Base-by-base conservation (phyloP, 2,888 invertebrate genomes). In the Brenthis hecate region DNA sequence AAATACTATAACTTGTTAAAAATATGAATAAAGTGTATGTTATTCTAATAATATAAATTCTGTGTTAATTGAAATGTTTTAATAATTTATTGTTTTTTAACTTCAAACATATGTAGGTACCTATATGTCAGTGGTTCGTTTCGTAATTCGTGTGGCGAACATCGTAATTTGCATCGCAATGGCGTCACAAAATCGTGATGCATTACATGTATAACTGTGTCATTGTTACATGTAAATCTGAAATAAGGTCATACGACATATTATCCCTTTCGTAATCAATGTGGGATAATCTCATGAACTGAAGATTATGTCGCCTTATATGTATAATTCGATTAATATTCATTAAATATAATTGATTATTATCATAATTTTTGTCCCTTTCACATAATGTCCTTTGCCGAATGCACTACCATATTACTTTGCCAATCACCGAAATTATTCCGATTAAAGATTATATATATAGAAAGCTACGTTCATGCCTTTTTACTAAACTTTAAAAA, bases 131-230 rank as follows among this genome's bases (percentile, higher is more conserved):
- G 28, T 28, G 50, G 28, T 50, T 28, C 50, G 50, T 54, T 62
- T 62, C 43, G 53, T 54, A 62, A 62, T 54, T 53, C 13, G 54
- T 53, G 36, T 43, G 36, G 36, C 36, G 32, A 62, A 62, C 62
- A 54, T 62, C 36, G 62, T 62, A 62, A 62, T 62, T 62, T 62
- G 62, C 62, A 54, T 62, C 62, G 54, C 43, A 53, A 62, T 62
- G 62, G 51, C 62, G 62, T 62, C 62, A 53, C 51, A 53, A n/a
- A 16, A 53, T 53, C 54, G 62, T 62, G 62, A 62, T 62, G 53
- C 23, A 62, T 62, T 54, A 36, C 62, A 54, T 62, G 62, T 62
- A 36, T 54, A 62, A 62, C 53, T 36, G 54, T 62, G 62, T 62
- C 62, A 62, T 51, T 62, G 62, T 54, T 62, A 19, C 36, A 53